Evolutionary conservation across 2,797 vertebrate genomes (phyloP), one percentile per base, ranked within the genome.

Genomic region (Microctenopoma stevenorrisi): DNA sequence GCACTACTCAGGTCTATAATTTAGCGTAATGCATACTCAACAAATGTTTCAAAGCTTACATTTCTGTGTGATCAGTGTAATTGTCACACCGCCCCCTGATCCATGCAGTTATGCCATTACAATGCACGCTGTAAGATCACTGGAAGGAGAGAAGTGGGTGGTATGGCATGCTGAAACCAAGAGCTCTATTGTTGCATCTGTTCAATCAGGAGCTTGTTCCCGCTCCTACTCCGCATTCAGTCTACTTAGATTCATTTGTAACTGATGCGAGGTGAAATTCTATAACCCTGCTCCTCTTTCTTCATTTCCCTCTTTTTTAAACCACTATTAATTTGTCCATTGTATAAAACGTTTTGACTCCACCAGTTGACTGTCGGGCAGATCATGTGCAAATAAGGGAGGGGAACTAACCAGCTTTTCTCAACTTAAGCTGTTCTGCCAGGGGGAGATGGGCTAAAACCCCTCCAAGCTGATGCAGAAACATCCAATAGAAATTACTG

Each of bases 141-240:
- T 75, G 64, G 56, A 71, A 68, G 65, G 52, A 81, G 72, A 76
- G 66, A 64, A 75, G 88, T 90, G 86, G 88, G 89, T 69, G 84
- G 65, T 66, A 49, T 57, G 78, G 84, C 72, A 86, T 79, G 70
- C 64, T 37, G 33, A 65, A 50, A 86, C 71, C 16, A 86, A 89
- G 71, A 50, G n/a, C 79, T 73, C 81, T 64, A 78, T 89, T 92
- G 88, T 91, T 88, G 42, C 46, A 30, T 82, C 40, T 44, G 28
- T 65, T 84, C 74, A 79, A 82, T 86, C 72, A 71, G 46, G 42
- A 69, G 52, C 54, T 83, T 84, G 83, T 87, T 87, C 64, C 79
- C 50, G 56, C 58, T 64, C 49, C 69, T 59, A 60, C 47, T 33
- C 51, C 22, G 56, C 44, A 69, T 70, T 26, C 51, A 73, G 40